These are phyloP conservation scores for Xenopus petersii DNA, from an alignment of 2,797 vertebrate species.

Conservation along the genomic window DNA sequence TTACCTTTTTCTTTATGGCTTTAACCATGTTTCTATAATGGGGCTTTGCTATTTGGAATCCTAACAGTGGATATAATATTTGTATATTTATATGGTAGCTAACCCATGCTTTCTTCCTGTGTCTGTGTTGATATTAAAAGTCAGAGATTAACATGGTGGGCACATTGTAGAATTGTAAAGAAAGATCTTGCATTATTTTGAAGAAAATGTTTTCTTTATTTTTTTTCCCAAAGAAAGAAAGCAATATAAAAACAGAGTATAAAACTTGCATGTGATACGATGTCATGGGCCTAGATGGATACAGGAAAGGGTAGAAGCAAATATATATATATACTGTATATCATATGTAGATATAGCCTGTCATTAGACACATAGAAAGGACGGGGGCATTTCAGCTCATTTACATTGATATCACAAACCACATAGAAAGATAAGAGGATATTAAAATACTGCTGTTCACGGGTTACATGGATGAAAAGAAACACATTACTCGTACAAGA, in stretches of 20 bases:
- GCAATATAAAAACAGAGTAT: constrained; percentile 51
- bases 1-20: too few relatives aligned
- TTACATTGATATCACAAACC: constrained; percentile 66
- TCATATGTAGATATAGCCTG: constrained; percentile 68
- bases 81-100: too few relatives aligned
- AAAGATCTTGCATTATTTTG: constrained; percentile 3
- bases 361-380: constrained; percentile 69
- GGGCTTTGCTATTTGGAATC: too few relatives aligned
- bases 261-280: constrained; percentile 50
- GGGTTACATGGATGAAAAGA: constrained; percentile 54
- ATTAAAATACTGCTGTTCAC: constrained; percentile 64
- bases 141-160: too few relatives aligned
- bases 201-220: constrained; percentile 48
- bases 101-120: too few relatives aligned
- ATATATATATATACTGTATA: constrained; percentile 53
- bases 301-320: constrained; percentile 62
- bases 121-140: too few relatives aligned
- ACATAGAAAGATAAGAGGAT: constrained; percentile 55
- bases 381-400: constrained; percentile 63
- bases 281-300: constrained; percentile 44
- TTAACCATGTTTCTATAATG: too few relatives aligned
- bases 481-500: constrained; percentile 58
- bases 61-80: too few relatives aligned
- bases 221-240: constrained; percentile 48
- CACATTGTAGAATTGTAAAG: too few relatives aligned